Conservation (phyloP, 2,797 vertebrate genomes). For the Periophthalmus magnuspinnatus region DNA sequence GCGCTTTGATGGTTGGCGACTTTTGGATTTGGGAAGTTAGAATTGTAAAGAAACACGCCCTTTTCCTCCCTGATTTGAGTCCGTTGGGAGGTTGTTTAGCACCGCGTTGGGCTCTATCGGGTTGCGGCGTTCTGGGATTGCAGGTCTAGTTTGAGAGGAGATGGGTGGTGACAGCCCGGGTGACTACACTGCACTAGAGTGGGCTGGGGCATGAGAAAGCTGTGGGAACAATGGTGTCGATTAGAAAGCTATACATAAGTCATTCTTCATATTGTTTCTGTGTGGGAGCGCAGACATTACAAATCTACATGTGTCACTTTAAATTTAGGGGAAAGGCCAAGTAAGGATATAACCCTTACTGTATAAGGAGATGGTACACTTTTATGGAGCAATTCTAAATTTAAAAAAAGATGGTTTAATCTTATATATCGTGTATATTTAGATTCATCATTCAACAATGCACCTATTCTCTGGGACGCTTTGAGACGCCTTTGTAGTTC, state of each 20-base stretch:
- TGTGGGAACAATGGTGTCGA: constrained; percentile 34
- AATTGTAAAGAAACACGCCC: constrained; percentile 24
- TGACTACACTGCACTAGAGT: constrained; percentile 48
- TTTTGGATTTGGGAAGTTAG: constrained; percentile 29
- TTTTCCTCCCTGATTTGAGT: constrained; percentile 22
- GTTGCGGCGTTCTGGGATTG: constrained; percentile 30
- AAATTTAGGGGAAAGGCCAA: constrained; percentile 3
- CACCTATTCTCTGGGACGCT: too few relatives aligned
- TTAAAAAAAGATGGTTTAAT: too few relatives aligned
- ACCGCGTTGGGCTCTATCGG: constrained; percentile 14
- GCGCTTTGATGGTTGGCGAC: constrained; percentile 13
- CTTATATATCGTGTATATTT: too few relatives aligned
- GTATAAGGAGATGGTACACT: too few relatives aligned
- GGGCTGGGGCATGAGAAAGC: constrained; percentile 32
- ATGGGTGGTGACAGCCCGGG: constrained; percentile 45
- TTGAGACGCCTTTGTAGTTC: too few relatives aligned
- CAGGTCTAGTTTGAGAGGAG: constrained; percentile 21
- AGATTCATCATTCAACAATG: too few relatives aligned
- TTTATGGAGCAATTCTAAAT: background rate
- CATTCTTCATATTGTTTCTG: constrained; percentile 27
- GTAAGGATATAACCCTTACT: background rate
- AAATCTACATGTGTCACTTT: constrained; percentile 26
- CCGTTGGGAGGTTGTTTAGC: constrained; percentile 11
- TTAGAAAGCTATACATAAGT: constrained; percentile 42
- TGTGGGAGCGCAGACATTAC: constrained; percentile 38